These are phyloP conservation scores for Acanthosepion pharaonis DNA, from an alignment of 2,888 invertebrate genomes.

Conservation along the genomic window DNA sequence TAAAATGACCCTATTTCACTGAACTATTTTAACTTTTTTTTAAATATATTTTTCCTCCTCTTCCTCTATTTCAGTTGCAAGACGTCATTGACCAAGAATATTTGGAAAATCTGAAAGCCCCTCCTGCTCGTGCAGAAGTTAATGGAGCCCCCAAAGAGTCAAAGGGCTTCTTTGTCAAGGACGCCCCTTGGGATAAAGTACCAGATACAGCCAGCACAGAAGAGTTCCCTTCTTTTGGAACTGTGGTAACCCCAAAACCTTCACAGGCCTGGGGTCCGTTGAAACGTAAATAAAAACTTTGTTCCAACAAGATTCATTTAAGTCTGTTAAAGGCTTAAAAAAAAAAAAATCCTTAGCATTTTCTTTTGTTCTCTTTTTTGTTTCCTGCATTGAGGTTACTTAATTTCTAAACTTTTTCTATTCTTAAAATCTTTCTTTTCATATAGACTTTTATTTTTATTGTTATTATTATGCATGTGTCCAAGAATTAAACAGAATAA, in stretches of 20 bases:
- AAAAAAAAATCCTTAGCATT: neutral
- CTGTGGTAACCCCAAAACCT: conserved; percentile 61
- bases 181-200: conserved; percentile 73
- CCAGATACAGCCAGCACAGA: conserved; percentile 74
- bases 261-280: conserved; percentile 65
- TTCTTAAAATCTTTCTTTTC: neutral
- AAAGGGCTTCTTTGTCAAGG: conserved; percentile 70
- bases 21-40: neutral
- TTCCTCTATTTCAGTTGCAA: conserved; percentile 70
- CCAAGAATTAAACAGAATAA: neutral
- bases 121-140: conserved; percentile 64
- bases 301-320: neutral
- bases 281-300: conserved; percentile 35
- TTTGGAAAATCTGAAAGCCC: conserved; percentile 68
- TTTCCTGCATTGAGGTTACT: neutral
- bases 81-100: conserved; percentile 74
- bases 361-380: neutral
- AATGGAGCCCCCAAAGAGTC: conserved; percentile 49
- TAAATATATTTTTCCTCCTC: conserved; percentile 37
- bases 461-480: neutral
- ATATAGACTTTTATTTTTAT: neutral
- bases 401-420: neutral
- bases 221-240: conserved; percentile 73
- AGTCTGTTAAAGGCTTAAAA: neutral
- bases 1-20: neutral